Evolutionary conservation across 2,797 vertebrate genomes (phyloP).

Genomic region (Coendou prehensilis): DNA sequence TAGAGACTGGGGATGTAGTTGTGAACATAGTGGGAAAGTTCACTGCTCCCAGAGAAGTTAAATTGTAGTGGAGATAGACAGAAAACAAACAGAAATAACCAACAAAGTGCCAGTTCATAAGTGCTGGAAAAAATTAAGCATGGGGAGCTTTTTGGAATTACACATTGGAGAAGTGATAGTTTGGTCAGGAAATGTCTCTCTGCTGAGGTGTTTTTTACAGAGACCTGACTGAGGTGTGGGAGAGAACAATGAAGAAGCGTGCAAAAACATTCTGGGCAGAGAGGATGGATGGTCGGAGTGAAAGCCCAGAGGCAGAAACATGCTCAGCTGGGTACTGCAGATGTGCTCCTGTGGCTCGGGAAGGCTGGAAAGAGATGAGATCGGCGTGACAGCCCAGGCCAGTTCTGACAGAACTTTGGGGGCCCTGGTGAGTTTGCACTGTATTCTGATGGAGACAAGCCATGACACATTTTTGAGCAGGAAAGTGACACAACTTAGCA

Average conservation of each 20-base stretch:
- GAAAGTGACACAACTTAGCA: not conserved
- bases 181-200: constrained; percentile 20
- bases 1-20: not conserved
- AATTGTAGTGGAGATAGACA: not conserved
- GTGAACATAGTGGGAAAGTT: not conserved
- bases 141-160: not conserved
- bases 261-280: not conserved
- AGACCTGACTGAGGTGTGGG: not conserved
- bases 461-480: not conserved
- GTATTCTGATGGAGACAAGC: not conserved
- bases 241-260: not conserved
- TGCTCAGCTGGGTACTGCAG: not conserved
- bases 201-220: not conserved
- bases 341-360: not conserved
- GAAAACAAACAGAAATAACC: not conserved
- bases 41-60: not conserved
- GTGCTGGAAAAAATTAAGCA: not conserved
- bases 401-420: not conserved
- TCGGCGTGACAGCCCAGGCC: not conserved
- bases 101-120: not conserved
- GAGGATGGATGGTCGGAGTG: not conserved
- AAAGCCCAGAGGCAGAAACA: not conserved
- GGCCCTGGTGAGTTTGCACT: not conserved
- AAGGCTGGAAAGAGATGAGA: not conserved
- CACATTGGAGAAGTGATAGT: not conserved